Evolutionary conservation across 2,113 vertebrate genomes (phyloP).

Genomic region (Sigmodon hispidus): DNA sequence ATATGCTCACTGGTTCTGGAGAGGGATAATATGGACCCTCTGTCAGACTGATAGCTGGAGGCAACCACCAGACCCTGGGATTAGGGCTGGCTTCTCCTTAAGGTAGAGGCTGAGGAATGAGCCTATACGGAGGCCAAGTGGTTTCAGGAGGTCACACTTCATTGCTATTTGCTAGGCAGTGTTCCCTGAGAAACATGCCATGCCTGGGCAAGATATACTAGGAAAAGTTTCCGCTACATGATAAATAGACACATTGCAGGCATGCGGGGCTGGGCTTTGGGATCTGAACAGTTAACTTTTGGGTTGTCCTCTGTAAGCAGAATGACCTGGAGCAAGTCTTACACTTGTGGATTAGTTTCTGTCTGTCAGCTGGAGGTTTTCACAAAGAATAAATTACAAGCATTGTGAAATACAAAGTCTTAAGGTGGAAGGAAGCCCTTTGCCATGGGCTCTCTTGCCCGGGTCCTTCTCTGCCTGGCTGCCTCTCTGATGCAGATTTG

Average conservation of each 20-base stretch:
- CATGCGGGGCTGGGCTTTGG: fast-evolving
- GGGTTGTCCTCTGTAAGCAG: neutral
- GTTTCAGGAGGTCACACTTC: fast-evolving
- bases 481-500: fast-evolving
- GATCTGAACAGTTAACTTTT: fast-evolving
- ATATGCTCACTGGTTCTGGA: neutral
- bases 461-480: neutral
- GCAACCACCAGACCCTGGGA: neutral
- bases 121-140: neutral
- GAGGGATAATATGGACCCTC: neutral
- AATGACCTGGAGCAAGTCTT: neutral
- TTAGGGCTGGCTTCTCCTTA: too few species aligned
- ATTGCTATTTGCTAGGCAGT: fast-evolving
- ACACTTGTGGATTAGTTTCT: fast-evolving
- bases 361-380: neutral
- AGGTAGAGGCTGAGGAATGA: neutral
- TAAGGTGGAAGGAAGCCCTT: neutral
- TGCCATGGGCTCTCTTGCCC: neutral
- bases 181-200: neutral
- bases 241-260: too few species aligned
- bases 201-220: fast-evolving
- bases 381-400: neutral
- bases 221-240: neutral
- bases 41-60: neutral
- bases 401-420: neutral